These are phyloP conservation scores for Meleagris gallopavo DNA, from an alignment of 2,113 vertebrate species.

Conservation along the genomic window DNA sequence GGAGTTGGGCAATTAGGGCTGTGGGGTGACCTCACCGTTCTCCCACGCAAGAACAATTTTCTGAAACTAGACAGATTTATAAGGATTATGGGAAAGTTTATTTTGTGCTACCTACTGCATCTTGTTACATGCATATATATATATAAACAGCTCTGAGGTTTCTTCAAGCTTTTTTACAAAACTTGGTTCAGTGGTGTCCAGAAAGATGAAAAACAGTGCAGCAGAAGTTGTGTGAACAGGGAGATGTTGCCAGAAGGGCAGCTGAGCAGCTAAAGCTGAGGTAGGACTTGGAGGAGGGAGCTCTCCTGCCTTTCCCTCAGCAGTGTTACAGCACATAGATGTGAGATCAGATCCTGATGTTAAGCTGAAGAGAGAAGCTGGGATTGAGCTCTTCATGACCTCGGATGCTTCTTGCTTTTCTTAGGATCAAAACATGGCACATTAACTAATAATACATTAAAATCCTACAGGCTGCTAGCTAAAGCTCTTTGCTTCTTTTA, in stretches of 20 bases:
- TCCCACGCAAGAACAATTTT: conserved; percentile 46
- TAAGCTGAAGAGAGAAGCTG: not conserved
- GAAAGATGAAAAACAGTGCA: not conserved
- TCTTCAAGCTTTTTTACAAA: conserved; percentile 17
- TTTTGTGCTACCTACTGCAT: conserved; percentile 45
- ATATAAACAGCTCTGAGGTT: conserved; percentile 19
- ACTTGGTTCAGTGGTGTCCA: not conserved
- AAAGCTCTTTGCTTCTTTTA: not conserved
- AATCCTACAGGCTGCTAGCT: not conserved
- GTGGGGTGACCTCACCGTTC: conserved; percentile 46
- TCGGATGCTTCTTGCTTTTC: not conserved
- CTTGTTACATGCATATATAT: not conserved
- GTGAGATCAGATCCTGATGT: not conserved
- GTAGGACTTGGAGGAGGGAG: not conserved
- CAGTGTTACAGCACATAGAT: not conserved
- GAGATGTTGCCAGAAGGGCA: not conserved
- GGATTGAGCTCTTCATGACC: not conserved
- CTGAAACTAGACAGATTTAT: conserved; percentile 56
- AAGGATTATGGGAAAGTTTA: conserved; percentile 60
- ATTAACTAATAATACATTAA: not conserved
- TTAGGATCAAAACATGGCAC: not conserved
- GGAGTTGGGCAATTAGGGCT: conserved; percentile 20
- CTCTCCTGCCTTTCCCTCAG: not conserved
- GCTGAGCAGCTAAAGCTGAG: not conserved
- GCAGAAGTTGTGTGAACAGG: not conserved